A percentile compares a stretch with the other conserved stretches of the same genome.
phyloP scores from a whole-genome alignment of 2,888 invertebrate species.

The Cerastis rubricosa region DNA sequence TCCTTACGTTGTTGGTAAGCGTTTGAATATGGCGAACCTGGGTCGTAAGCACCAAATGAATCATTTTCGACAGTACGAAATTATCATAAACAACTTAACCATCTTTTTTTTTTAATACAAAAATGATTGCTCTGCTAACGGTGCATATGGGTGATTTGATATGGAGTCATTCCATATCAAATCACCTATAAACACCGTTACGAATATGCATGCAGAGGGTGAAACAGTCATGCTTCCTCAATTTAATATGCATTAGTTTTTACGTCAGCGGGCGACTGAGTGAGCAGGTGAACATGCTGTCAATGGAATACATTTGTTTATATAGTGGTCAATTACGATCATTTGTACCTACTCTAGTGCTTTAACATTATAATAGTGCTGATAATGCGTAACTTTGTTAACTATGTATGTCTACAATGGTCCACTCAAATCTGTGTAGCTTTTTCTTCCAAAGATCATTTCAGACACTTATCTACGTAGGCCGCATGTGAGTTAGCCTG shows the following conservation, averaged over 20 bases:
- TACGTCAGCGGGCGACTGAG: slow-evolving; percentile 24
- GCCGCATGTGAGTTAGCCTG: too few species aligned
- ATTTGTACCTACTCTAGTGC: neutral
- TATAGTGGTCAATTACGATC: slow-evolving; percentile 45
- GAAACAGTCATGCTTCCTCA: slow-evolving; percentile 61
- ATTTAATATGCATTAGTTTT: slow-evolving; percentile 68
- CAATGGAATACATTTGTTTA: slow-evolving; percentile 50
- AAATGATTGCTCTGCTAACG: slow-evolving; percentile 33
- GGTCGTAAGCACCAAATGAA: neutral
- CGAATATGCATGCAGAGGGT: slow-evolving; percentile 41
- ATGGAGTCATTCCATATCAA: slow-evolving; percentile 35
- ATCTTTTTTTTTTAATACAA: slow-evolving; percentile 29
- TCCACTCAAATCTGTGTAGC: too few species aligned
- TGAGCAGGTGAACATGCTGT: slow-evolving; percentile 33
- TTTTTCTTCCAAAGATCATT: too few species aligned
- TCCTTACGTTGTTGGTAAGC: neutral
- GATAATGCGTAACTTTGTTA: neutral
- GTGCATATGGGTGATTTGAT: too few species aligned
- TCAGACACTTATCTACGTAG: too few species aligned
- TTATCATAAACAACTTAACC: neutral
- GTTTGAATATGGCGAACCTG: too few species aligned
- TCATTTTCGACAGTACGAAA: neutral
- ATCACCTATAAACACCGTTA: slow-evolving; percentile 35
- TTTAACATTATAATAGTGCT: neutral
- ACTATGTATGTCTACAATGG: too few species aligned